These are phyloP conservation scores for Sebastolobus alascanus DNA, from an alignment of 2,797 vertebrate species.

Conservation along the genomic window DNA sequence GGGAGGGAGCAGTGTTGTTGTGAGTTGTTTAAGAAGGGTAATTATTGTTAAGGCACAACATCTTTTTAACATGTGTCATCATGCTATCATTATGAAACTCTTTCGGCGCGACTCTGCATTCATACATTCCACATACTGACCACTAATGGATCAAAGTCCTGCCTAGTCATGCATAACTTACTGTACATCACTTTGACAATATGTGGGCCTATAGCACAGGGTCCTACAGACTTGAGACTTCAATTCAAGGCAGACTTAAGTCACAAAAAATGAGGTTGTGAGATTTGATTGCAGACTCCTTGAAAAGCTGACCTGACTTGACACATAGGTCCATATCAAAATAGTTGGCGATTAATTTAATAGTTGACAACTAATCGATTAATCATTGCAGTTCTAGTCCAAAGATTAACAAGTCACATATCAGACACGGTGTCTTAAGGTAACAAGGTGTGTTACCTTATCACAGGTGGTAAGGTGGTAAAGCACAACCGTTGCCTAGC, in stretches of 20 bases:
- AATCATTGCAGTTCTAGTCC: no score
- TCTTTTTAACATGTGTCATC: not conserved
- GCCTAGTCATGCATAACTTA: not conserved
- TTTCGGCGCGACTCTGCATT: not conserved
- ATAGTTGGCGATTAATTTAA: no score
- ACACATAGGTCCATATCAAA: no score
- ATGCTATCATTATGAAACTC: not conserved
- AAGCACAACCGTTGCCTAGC: no score
- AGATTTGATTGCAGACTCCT: not conserved
- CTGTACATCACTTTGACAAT: not conserved
- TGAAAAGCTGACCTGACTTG: not conserved
- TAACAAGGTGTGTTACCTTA: no score
- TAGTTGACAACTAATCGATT: no score
- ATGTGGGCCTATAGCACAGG: not conserved
- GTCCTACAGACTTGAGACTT: not conserved
- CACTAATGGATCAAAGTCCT: conserved; percentile 9
- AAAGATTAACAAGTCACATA: no score
- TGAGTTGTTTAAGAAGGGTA: fast-evolving
- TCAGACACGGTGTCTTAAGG: no score
- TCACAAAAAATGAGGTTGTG: not conserved
- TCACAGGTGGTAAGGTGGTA: no score
- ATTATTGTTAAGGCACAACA: not conserved
- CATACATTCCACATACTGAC: not conserved
- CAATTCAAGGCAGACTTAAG: not conserved
- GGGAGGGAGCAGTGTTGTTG: not conserved